These are phyloP conservation scores for Heterodera carotae DNA, from an alignment of 1,140 invertebrate genomes.

Conservation along the genomic window DNA sequence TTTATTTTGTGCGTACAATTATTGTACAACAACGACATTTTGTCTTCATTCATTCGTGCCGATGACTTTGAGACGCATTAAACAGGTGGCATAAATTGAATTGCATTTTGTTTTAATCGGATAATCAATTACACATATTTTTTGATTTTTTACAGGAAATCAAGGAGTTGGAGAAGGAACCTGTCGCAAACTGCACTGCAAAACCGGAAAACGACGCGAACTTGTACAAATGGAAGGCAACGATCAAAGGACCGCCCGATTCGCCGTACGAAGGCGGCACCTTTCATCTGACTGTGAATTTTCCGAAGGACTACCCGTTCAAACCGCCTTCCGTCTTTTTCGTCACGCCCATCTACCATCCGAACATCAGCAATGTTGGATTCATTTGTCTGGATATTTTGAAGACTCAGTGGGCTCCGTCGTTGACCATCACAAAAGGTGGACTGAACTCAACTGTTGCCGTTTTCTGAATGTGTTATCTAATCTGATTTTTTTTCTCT, in stretches of 20 bases:
- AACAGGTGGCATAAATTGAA: too few species aligned
- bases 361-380: conserved; percentile 99
- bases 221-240: conserved; percentile 92
- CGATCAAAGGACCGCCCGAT: conserved; percentile 96
- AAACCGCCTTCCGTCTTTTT: conserved; percentile 99
- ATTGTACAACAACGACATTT: too few species aligned
- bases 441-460: too few species aligned
- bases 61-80: too few species aligned
- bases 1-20: too few species aligned
- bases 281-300: conserved; percentile 98
- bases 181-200: too few species aligned
- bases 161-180: too few species aligned
- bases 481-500: not conserved
- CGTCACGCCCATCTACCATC: conserved; percentile 99
- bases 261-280: conserved; percentile 78
- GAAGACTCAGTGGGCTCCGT: conserved; percentile 97
- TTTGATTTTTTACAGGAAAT: too few species aligned
- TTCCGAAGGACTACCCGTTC: conserved; percentile 98
- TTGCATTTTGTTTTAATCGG: too few species aligned
- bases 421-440: conserved; percentile 99
- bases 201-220: conserved; percentile 95
- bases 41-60: too few species aligned
- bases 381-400: conserved; percentile 93
- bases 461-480: too few species aligned
- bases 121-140: too few species aligned